These are phyloP conservation scores for Aricia agestis DNA, from an alignment of 1,140 invertebrate genomes.

Conservation along the genomic window DNA sequence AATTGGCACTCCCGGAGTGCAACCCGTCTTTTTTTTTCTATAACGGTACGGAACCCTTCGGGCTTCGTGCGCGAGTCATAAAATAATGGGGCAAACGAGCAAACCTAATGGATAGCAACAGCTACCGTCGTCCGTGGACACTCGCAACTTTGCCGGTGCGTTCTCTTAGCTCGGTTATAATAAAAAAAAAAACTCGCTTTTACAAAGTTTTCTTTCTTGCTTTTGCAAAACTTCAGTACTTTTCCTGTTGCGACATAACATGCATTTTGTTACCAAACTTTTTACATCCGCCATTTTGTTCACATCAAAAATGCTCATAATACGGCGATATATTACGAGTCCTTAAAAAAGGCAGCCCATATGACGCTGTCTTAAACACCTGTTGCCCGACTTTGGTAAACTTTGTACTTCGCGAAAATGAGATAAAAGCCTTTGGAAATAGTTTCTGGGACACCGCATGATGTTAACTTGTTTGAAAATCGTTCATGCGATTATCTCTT, in stretches of 20 bases:
- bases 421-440: slow-evolving; percentile 70
- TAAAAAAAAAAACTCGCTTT: no score
- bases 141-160: no score
- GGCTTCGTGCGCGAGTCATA: no score
- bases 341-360: slow-evolving; percentile 52
- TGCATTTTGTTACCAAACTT: background rate
- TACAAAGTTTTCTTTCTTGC: no score
- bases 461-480: slow-evolving; percentile 47
- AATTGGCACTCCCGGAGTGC: no score
- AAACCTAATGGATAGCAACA: no score
- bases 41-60: no score
- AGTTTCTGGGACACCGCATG: slow-evolving; percentile 71
- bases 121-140: no score
- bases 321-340: slow-evolving; percentile 17
- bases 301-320: background rate
- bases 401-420: slow-evolving; percentile 70
- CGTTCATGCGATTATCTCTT: slow-evolving; percentile 20
- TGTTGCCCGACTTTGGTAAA: slow-evolving; percentile 65
- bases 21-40: no score
- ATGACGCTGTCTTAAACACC: slow-evolving; percentile 56
- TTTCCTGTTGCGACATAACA: background rate
- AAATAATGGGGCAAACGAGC: no score
- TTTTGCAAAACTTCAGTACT: background rate
- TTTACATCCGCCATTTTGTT: background rate
- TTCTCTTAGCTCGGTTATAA: no score